Percentiles rank a stretch among this genome's conserved stretches.
Conservation (phyloP, 2,888 invertebrate genomes). For the Kuschelorhynchus macadamiae region DNA sequence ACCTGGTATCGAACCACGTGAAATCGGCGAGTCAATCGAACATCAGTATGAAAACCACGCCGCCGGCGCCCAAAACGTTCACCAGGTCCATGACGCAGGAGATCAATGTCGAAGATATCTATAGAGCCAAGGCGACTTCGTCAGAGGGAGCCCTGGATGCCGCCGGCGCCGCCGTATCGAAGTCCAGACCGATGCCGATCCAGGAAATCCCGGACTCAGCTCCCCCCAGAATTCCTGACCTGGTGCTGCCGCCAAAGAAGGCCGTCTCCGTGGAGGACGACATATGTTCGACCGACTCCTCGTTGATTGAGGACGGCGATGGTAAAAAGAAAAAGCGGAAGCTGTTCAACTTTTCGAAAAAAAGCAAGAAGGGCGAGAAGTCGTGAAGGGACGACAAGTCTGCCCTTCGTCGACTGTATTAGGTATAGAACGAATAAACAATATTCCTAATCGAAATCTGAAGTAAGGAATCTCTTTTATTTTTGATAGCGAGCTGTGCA, state of each 20-base stretch:
- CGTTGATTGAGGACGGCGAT: slow-evolving; percentile 76
- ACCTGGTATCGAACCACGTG: slow-evolving; percentile 52
- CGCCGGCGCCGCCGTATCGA: no score
- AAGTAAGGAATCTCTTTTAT: no score
- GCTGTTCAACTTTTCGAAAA: slow-evolving; percentile 76
- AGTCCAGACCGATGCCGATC: slow-evolving; percentile 16
- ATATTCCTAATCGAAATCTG: no score
- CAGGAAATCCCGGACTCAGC: slow-evolving; percentile 31
- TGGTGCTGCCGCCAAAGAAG: slow-evolving; percentile 38
- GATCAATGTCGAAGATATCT: slow-evolving; percentile 64
- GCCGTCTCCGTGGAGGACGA: slow-evolving; percentile 75
- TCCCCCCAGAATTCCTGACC: no score
- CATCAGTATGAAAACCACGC: slow-evolving; percentile 55
- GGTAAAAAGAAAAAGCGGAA: slow-evolving; percentile 76
- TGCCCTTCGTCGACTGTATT: no score
- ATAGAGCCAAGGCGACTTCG: slow-evolving; percentile 65
- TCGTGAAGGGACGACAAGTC: slow-evolving; percentile 20
- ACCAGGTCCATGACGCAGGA: slow-evolving; percentile 72
- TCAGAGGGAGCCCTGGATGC: slow-evolving; percentile 38
- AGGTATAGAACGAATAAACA: no score
- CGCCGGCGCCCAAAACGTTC: slow-evolving; percentile 60
- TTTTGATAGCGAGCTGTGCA: no score
- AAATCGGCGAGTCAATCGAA: slow-evolving; percentile 65
- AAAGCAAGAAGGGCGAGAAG: slow-evolving; percentile 62
- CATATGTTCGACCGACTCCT: slow-evolving; percentile 79